Percentiles rank a stretch among this genome's conserved stretches.
These are phyloP conservation scores for Achroia grisella DNA, from an alignment of 1,140 invertebrate genomes.

Conservation along the genomic window DNA sequence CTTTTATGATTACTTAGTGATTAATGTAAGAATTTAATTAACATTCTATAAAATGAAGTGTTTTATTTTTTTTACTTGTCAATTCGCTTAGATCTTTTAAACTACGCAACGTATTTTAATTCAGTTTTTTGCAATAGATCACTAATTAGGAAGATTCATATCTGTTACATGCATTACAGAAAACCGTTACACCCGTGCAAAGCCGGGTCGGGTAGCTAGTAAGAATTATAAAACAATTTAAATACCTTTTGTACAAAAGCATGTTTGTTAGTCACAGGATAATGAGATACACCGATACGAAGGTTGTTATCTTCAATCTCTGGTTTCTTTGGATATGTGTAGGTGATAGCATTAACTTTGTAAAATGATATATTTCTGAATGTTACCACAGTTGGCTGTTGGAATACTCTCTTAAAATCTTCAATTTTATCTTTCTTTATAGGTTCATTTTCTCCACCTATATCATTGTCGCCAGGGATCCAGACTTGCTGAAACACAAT, in stretches of 20 bases:
- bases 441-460: conserved; percentile 91
- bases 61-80: no score
- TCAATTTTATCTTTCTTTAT: conserved; percentile 82
- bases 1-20: no score
- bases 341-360: conserved; percentile 82
- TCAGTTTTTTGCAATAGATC: no score
- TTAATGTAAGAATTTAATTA: no score
- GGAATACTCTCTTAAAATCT: conserved; percentile 86
- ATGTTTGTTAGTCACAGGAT: conserved; percentile 80
- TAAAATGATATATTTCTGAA: conserved; percentile 76
- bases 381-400: conserved; percentile 77
- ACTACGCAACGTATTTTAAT: no score
- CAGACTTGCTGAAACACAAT: conserved; percentile 82
- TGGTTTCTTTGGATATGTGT: conserved; percentile 49
- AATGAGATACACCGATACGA: conserved; percentile 80
- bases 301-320: conserved; percentile 67
- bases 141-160: no score
- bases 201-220: no score
- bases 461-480: conserved; percentile 95
- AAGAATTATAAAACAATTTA: no score
- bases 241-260: conserved; percentile 77
- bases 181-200: no score
- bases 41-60: no score
- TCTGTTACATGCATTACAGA: no score
- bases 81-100: no score